Conservation (phyloP, 1,140 invertebrate species). For the Chymomyza costata region DNA sequence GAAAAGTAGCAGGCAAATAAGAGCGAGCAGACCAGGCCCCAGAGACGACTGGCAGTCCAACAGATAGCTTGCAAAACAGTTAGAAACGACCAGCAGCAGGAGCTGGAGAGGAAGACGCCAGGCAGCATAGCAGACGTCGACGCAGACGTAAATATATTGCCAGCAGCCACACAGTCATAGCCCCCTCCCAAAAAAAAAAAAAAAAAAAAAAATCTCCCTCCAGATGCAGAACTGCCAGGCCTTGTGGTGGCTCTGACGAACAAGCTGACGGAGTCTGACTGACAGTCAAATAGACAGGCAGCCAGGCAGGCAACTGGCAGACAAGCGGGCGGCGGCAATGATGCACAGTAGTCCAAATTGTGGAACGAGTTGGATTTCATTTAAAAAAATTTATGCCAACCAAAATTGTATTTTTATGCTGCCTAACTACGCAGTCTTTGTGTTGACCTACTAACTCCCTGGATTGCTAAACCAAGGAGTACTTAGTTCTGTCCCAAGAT, state of each 20-base stretch:
- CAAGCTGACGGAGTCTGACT: conserved; percentile 7
- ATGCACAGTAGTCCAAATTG: no score
- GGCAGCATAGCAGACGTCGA: conserved; percentile 50
- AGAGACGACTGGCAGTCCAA: conserved; percentile 32
- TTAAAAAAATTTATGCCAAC: no score
- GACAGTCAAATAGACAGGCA: conserved; percentile 8
- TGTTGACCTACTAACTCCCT: no score
- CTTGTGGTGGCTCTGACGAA: no score
- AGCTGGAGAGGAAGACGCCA: conserved; percentile 12
- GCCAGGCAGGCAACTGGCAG: conserved; percentile 2
- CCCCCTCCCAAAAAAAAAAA: neutral
- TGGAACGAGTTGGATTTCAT: no score
- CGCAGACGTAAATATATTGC: conserved; percentile 67
- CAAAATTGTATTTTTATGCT: no score
- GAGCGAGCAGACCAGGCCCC: conserved; percentile 1
- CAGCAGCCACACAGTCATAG: conserved; percentile 8
- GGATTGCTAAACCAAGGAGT: no score
- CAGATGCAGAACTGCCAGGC: conserved; percentile 3
- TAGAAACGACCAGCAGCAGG: conserved; percentile 3
- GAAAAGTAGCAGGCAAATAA: conserved; percentile 42
- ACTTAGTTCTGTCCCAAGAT: no score
- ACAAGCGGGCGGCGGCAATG: neutral
- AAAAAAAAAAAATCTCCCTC: neutral
- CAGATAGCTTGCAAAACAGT: conserved; percentile 8
- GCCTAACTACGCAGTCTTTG: no score